Conservation (phyloP, 2,888 invertebrate genomes). For the Bugulina stolonifera region DNA sequence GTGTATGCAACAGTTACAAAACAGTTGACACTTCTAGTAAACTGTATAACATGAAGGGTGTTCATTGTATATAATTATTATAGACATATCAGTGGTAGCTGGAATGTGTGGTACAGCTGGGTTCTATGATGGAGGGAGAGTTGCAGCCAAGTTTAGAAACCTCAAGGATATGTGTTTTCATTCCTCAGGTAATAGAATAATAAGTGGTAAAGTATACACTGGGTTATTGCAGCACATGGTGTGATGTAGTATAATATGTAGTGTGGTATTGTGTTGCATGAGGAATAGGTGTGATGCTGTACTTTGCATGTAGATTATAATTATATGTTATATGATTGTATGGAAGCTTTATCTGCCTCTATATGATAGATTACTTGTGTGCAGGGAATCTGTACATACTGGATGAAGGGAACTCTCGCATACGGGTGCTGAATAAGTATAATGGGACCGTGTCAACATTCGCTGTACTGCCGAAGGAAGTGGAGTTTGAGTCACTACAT, state of each 20-base stretch:
- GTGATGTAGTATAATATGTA: too few species aligned
- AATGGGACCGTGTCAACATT: background rate
- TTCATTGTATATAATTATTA: background rate
- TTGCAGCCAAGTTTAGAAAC: conserved; percentile 7
- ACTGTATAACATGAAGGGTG: too few species aligned
- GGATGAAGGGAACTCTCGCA: background rate
- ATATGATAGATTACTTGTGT: background rate
- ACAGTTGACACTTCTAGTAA: too few species aligned
- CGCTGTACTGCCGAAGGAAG: background rate
- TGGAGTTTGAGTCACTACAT: conserved; percentile 8
- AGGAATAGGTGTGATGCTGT: too few species aligned
- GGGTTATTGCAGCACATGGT: too few species aligned
- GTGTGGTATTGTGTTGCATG: too few species aligned
- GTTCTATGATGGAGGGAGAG: background rate
- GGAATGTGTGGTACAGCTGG: background rate
- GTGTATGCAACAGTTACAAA: too few species aligned
- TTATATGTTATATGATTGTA: too few species aligned
- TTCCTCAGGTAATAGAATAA: too few species aligned
- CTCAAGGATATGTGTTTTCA: background rate
- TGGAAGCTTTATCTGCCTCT: too few species aligned
- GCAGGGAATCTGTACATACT: conserved; percentile 7
- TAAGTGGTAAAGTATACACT: too few species aligned
- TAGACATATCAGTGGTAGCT: background rate
- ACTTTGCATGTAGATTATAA: too few species aligned
- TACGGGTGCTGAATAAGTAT: background rate